phyloP scores from a whole-genome alignment of 37 sponge, comb jelly and placozoan species.

The Geodia barretti region DNA sequence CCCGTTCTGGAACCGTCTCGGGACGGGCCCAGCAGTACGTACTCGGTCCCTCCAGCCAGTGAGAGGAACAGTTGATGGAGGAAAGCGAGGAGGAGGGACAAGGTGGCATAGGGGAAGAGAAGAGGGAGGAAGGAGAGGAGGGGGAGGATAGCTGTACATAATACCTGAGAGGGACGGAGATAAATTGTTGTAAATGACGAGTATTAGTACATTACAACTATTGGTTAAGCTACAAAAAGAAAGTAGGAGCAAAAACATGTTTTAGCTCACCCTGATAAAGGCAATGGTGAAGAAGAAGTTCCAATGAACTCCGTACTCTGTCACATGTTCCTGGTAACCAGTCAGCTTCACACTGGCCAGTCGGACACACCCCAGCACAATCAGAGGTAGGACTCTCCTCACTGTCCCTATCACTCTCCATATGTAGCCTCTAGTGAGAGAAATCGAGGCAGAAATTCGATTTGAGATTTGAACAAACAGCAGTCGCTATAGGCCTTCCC shows the following conservation, averaged over 20 bases:
- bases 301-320: conserved; percentile 98
- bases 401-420: conserved; percentile 10
- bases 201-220: neutral
- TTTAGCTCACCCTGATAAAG: conserved; percentile 62
- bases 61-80: conserved; percentile 74
- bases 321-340: conserved; percentile 83
- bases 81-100: conserved; percentile 8
- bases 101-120: conserved; percentile 22
- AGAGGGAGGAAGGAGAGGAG: conserved; percentile 11
- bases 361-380: conserved; percentile 81
- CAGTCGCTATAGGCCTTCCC: too few relatives aligned
- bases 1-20: conserved; percentile 65
- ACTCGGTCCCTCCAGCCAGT: conserved; percentile 44
- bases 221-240: neutral
- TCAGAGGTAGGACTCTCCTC: conserved; percentile 44
- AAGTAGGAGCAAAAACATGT: conserved; percentile 3
- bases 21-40: conserved; percentile 63
- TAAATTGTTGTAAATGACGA: neutral
- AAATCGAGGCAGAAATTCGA: neutral
- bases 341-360: conserved; percentile 57
- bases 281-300: conserved; percentile 99
- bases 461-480: too few relatives aligned
- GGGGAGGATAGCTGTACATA: conserved; percentile 48
- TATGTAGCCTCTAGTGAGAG: conserved; percentile 12
- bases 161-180: conserved; percentile 14